Evolutionary conservation across 2,797 vertebrate genomes (phyloP), one percentile per base, ranked within the genome.

Genomic region (Melanogrammus aeglefinus): DNA sequence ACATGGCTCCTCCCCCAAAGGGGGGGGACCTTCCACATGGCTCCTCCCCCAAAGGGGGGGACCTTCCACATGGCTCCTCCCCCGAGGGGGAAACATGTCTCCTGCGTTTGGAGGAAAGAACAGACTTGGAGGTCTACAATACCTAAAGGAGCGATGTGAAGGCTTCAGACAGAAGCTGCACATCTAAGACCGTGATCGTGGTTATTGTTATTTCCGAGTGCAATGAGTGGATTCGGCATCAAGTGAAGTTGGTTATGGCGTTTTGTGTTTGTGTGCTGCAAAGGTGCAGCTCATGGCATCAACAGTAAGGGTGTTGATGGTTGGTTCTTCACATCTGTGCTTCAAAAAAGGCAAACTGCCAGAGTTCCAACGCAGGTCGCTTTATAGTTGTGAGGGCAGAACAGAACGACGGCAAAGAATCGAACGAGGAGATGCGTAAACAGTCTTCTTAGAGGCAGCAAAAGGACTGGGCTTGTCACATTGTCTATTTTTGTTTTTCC

Each of bases 371-470:
- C 69, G 89, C 92, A 94, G 95, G 96, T 95, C 95, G 91, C n/a
- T 94, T 88, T 86, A 86, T 35, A 72, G 76, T 87, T 38, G 80
- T 18, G 80, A 77, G 83, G n/a, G 84, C 57, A 29, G 85, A 80
- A 84, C 27, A 27, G 83, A 82, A 91, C 83, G 78, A 72, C 69
- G 16, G 33, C 70, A 35, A 18, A 35, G 69, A 88, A 87, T 63
- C 83, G 81, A 81, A 86, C 77, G 78, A 83, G 86, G 90, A 93
- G 93, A 91, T 93, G 93, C 95, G 97, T 99, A 98, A 99, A 99
- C 97, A 99, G 96, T 96, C 96, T 97, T 94, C n/a, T 92, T 94
- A 93, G 95, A 97, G 97, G 97, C 97, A 97, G 97, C 97, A 97
- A 95, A n/a, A 96, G 92, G 94, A 97, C 94, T 93, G 96, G 97